Conservation (phyloP, 2,113 vertebrate genomes). For the Myrmophylax atrothorax region DNA sequence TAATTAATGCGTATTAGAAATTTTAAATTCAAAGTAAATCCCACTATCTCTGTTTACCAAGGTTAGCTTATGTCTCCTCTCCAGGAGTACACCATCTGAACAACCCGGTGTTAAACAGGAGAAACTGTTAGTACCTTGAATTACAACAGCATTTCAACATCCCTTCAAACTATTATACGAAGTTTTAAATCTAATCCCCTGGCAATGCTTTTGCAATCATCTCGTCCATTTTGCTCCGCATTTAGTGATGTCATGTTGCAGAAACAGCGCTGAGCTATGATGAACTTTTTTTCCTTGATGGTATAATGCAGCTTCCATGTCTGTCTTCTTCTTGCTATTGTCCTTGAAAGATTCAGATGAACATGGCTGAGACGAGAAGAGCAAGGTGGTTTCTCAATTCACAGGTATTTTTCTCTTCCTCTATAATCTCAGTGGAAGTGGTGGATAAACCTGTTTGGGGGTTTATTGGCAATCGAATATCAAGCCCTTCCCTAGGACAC, state of each 20-base stretch:
- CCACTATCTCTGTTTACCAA: conserved; percentile 48
- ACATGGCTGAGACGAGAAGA: neutral
- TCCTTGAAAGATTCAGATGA: neutral
- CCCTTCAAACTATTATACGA: neutral
- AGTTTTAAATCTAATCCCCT: neutral
- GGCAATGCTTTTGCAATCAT: conserved; percentile 5
- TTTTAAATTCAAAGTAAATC: conserved; percentile 47
- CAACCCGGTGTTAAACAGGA: conserved; percentile 42
- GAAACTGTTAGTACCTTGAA: conserved; percentile 28
- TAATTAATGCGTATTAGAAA: conserved; percentile 27
- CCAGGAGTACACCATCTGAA: conserved; percentile 47
- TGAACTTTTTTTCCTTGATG: neutral
- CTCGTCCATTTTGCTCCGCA: neutral
- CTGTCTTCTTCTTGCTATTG: neutral
- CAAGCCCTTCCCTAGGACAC: neutral
- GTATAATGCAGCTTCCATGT: neutral
- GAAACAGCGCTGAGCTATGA: neutral
- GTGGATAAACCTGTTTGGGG: neutral
- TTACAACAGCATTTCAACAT: conserved; percentile 15
- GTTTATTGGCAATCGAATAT: fast-evolving
- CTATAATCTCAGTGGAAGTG: neutral
- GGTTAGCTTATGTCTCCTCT: conserved; percentile 32
- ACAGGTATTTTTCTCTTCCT: neutral
- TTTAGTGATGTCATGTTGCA: neutral
- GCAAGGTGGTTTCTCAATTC: neutral